phyloP scores from a whole-genome alignment of 1,140 invertebrate species.

The Aleiodes sp. region DNA sequence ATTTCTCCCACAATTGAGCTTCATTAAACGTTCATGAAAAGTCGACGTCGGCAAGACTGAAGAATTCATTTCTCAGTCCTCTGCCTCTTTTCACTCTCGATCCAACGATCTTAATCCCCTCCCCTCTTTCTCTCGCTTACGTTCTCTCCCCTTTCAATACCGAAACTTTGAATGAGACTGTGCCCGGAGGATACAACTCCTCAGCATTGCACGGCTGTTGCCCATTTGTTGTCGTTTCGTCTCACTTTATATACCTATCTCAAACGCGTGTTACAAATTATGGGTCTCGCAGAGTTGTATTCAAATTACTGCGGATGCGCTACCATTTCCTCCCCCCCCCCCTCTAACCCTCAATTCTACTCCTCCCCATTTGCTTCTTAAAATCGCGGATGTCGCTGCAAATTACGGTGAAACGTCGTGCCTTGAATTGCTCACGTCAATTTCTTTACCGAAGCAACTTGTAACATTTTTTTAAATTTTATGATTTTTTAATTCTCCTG shows the following conservation, averaged over 20 bases:
- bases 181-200: conserved; percentile 11
- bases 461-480: not conserved
- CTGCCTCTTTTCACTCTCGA: conserved; percentile 11
- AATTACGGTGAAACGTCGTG: conserved; percentile 10
- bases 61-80: conserved; percentile 6
- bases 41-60: not conserved
- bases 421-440: conserved; percentile 14
- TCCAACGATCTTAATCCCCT: conserved; percentile 25
- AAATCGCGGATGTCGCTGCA: conserved; percentile 22
- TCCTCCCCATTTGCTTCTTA: not conserved
- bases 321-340: conserved; percentile 16
- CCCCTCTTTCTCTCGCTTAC: not conserved
- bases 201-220: conserved; percentile 15
- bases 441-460: not conserved
- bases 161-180: conserved; percentile 4
- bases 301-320: conserved; percentile 30
- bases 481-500: too few relatives aligned
- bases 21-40: not conserved
- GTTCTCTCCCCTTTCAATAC: not conserved
- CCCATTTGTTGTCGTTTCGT: conserved; percentile 1
- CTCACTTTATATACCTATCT: conserved; percentile 20
- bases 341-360: not conserved
- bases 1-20: too few relatives aligned
- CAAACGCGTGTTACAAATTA: conserved; percentile 34
- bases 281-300: conserved; percentile 27